phyloP scores from a whole-genome alignment of 2,888 invertebrate genomes.

The Tenthredo amoena region DNA sequence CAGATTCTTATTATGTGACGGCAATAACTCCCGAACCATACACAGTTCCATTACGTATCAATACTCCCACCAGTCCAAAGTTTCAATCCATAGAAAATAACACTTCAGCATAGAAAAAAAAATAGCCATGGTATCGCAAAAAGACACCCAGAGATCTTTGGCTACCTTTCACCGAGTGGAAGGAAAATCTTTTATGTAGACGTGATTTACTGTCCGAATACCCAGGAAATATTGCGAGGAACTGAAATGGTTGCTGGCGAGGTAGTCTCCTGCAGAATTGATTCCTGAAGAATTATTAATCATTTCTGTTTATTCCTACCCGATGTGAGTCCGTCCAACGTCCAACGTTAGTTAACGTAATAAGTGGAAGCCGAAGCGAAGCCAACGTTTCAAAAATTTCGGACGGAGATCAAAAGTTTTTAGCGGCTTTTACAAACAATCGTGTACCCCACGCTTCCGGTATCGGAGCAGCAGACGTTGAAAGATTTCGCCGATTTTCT shows the following conservation, averaged over 20 bases:
- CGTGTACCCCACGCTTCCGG: no score
- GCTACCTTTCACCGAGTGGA: background rate
- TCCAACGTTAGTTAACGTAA: background rate
- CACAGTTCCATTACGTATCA: background rate
- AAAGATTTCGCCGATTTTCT: no score
- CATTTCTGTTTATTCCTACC: background rate
- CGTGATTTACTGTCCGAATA: background rate
- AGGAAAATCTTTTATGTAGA: background rate
- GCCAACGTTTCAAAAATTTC: no score
- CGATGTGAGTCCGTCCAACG: background rate
- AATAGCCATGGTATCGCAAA: background rate
- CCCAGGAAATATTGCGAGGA: background rate
- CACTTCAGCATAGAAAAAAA: background rate
- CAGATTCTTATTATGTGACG: background rate
- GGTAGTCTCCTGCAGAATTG: background rate
- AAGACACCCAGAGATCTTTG: background rate
- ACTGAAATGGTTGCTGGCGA: constrained; percentile 2
- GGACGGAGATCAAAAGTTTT: no score
- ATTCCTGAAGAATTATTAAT: background rate
- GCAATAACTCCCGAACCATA: background rate
- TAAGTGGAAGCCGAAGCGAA: background rate
- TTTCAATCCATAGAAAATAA: background rate
- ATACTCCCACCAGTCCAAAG: background rate
- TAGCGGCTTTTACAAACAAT: no score
- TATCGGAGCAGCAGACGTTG: no score